Conservation (phyloP, 2,113 vertebrate species). For the Microtus oregoni region DNA sequence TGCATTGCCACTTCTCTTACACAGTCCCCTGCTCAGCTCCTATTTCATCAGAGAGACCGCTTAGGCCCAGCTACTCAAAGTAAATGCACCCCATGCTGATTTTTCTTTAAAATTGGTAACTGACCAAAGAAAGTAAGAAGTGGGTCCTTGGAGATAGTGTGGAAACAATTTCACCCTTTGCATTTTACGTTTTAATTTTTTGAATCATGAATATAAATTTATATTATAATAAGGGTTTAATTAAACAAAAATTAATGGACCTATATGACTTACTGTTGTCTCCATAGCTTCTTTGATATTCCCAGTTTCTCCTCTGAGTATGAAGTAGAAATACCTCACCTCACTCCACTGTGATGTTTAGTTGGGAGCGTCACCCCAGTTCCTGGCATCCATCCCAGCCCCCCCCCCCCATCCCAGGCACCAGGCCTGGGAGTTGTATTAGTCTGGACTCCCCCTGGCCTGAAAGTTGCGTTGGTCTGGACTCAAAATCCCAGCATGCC, state of each 20-base stretch:
- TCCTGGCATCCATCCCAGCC: too few species aligned
- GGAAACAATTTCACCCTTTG: not conserved
- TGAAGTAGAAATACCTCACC: not conserved
- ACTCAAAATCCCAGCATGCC: too few species aligned
- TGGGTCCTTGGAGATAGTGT: not conserved
- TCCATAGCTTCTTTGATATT: not conserved
- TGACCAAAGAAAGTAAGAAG: not conserved
- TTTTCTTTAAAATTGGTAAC: not conserved
- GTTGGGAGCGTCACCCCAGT: too few species aligned
- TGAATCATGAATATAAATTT: not conserved
- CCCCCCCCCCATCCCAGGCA: accelerated
- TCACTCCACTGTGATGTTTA: not conserved
- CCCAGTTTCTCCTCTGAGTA: not conserved
- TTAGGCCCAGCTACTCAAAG: not conserved
- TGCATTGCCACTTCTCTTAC: not conserved
- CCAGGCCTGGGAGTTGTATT: too few species aligned
- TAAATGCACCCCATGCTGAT: accelerated
- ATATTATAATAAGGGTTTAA: not conserved
- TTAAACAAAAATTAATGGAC: not conserved
- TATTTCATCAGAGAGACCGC: not conserved
- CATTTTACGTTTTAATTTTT: not conserved
- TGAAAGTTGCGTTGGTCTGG: too few species aligned
- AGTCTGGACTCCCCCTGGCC: too few species aligned
- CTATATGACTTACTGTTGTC: not conserved
- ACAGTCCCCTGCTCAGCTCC: not conserved